These are phyloP conservation scores for Poeciliopsis turrubarensis DNA, from an alignment of 2,113 vertebrate genomes.

Conservation along the genomic window DNA sequence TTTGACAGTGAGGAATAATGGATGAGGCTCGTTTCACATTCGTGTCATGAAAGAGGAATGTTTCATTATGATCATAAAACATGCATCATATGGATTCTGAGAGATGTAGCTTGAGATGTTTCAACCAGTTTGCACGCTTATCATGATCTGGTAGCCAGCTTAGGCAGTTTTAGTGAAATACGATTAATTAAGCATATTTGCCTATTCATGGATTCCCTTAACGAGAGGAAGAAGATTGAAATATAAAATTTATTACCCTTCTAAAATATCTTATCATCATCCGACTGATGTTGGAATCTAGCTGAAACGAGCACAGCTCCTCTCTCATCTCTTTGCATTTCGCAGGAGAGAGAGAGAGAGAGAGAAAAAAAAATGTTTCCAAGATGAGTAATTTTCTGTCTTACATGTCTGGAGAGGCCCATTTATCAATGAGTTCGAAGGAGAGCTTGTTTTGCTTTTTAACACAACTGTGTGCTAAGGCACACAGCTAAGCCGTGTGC, in stretches of 20 bases:
- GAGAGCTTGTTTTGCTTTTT: slow-evolving; percentile 5
- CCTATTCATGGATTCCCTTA: neutral
- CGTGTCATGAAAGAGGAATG: neutral
- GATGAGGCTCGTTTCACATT: neutral
- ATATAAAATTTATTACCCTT: neutral
- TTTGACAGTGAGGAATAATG: slow-evolving; percentile 1
- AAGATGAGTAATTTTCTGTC: slow-evolving; percentile 6
- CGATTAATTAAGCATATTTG: neutral
- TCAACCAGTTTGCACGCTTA: neutral
- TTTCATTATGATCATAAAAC: neutral
- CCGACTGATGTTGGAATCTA: neutral
- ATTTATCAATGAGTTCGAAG: slow-evolving; percentile 19
- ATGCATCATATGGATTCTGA: neutral
- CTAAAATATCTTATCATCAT: neutral
- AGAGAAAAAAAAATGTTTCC: neutral
- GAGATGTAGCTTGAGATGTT: neutral
- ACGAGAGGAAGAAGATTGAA: neutral
- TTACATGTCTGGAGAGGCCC: slow-evolving; percentile 8
- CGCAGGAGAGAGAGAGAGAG: neutral
- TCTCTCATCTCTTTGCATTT: neutral
- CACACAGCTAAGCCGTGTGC: no score
- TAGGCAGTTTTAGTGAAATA: neutral
- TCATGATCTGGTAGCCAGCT: neutral
- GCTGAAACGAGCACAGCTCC: neutral
- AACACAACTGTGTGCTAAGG: slow-evolving; percentile 24